Conservation (phyloP, 1,140 invertebrate species). For the Drosophila kepulauana region DNA sequence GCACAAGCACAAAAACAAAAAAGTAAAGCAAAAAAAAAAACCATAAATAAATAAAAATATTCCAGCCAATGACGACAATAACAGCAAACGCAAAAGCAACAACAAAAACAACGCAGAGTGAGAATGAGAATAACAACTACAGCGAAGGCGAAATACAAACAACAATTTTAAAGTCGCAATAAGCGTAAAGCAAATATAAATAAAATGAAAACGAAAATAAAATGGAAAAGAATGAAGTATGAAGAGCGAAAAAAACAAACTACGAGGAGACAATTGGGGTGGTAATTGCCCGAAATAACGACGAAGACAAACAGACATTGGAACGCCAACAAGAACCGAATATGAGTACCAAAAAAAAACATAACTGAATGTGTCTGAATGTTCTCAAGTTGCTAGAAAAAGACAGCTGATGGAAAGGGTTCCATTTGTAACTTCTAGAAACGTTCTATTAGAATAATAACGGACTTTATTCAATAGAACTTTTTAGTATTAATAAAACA, state of each 20-base stretch:
- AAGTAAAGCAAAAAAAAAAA: conserved; percentile 20
- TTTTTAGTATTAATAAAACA: no score
- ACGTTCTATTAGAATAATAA: no score
- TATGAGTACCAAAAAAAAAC: no score
- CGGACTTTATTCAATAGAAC: no score
- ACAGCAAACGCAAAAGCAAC: background rate
- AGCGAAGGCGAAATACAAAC: conserved; percentile 47
- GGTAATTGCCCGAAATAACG: conserved; percentile 58
- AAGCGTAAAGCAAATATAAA: conserved; percentile 74
- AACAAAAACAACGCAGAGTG: background rate
- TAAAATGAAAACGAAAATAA: conserved; percentile 41
- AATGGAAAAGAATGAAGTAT: conserved; percentile 27
- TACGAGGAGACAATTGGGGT: conserved; percentile 64
- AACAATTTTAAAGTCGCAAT: conserved; percentile 76
- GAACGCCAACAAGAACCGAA: background rate
- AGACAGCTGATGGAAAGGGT: no score
- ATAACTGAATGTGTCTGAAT: background rate
- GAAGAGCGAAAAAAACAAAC: conserved; percentile 17
- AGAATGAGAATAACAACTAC: conserved; percentile 2
- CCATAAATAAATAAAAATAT: conserved; percentile 50
- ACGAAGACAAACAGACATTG: background rate
- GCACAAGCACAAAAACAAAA: conserved; percentile 18
- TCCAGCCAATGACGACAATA: conserved; percentile 66
- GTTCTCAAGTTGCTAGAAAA: background rate
- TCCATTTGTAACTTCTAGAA: no score